These are phyloP conservation scores for Pollenia amentaria DNA, from an alignment of 2,888 invertebrate genomes.

Conservation along the genomic window DNA sequence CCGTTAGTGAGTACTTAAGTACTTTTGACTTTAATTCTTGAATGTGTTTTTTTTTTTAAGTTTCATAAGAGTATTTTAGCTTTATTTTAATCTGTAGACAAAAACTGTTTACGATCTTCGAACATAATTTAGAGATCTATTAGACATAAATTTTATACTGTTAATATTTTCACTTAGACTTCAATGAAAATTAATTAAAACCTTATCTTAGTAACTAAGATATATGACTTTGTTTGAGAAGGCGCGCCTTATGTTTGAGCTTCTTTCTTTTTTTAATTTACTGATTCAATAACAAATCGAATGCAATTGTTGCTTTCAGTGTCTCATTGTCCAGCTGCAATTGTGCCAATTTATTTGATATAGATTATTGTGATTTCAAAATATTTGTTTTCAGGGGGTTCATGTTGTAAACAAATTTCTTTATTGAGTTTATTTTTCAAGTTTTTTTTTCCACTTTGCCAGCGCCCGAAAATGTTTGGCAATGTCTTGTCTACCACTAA, in stretches of 20 bases:
- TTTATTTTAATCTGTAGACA: too few relatives aligned
- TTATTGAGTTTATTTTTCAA: conserved; percentile 6
- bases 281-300: neutral
- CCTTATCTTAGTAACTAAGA: neutral
- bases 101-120: too few relatives aligned
- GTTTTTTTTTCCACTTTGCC: conserved; percentile 6
- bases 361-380: conserved; percentile 12
- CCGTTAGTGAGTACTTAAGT: too few relatives aligned
- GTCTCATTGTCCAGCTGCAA: conserved; percentile 52
- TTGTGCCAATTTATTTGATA: conserved; percentile 54
- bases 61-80: too few relatives aligned
- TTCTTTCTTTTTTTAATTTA: conserved; percentile 13
- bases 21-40: too few relatives aligned
- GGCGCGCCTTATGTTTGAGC: neutral
- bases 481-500: conserved; percentile 51
- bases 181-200: too few relatives aligned
- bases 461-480: conserved; percentile 28
- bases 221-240: neutral
- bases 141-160: too few relatives aligned
- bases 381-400: conserved; percentile 39
- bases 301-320: neutral
- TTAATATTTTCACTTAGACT: too few relatives aligned
- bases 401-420: conserved; percentile 44
- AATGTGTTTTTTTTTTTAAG: too few relatives aligned
- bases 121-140: too few relatives aligned